Percentiles rank a stretch among this genome's conserved stretches.
These are phyloP conservation scores for Buphagus erythrorhynchus DNA, from an alignment of 2,797 vertebrate species.

Conservation along the genomic window DNA sequence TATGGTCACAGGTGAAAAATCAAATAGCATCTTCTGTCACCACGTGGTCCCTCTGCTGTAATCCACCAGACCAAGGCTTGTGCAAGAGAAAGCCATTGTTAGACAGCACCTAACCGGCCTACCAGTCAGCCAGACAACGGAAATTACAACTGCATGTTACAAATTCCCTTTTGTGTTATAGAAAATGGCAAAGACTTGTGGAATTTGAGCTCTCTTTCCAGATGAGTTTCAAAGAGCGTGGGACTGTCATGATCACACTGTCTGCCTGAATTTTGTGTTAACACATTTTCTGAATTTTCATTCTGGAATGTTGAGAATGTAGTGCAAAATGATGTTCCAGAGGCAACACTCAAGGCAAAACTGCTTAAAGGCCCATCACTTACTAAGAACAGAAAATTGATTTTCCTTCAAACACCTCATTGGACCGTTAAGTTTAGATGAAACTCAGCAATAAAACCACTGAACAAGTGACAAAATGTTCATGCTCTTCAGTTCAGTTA, in stretches of 20 bases:
- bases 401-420: neutral
- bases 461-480: neutral
- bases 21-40: neutral
- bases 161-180: constrained; percentile 20
- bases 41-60: neutral
- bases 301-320: neutral
- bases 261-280: neutral
- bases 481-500: neutral
- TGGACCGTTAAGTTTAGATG: neutral
- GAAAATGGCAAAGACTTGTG: neutral
- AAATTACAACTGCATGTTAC: neutral
- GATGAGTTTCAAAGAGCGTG: fast-evolving
- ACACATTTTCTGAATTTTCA: neutral
- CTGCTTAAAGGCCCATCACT: neutral
- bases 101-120: neutral
- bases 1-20: neutral
- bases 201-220: neutral
- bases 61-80: neutral
- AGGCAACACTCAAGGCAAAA: neutral
- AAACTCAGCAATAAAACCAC: neutral
- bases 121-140: neutral
- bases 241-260: neutral
- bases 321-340: neutral
- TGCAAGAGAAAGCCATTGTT: neutral
- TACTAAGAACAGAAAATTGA: neutral